phyloP scores from a whole-genome alignment of 2,797 vertebrate species.

The Vultur gryphus region DNA sequence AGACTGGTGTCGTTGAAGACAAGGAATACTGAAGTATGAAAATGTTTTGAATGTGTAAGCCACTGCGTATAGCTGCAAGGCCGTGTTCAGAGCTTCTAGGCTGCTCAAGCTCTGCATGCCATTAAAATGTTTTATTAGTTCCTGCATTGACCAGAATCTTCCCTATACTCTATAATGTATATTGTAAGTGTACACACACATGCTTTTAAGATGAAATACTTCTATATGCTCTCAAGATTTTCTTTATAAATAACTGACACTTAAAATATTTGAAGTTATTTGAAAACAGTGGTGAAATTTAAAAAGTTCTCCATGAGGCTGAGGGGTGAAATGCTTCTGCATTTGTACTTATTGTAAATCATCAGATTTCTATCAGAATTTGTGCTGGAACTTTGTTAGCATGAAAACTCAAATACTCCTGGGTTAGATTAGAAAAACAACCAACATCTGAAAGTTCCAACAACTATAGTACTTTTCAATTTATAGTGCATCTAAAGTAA shows the following conservation, averaged over 20 bases:
- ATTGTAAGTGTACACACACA: not conserved
- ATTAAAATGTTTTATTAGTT: not conserved
- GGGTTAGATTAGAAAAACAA: not conserved
- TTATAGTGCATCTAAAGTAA: not conserved
- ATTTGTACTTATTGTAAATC: not conserved
- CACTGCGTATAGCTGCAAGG: not conserved
- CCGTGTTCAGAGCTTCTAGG: not conserved
- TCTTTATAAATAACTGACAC: not conserved
- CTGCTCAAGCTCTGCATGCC: not conserved
- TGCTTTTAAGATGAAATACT: not conserved
- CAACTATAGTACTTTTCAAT: not conserved
- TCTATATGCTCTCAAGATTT: not conserved
- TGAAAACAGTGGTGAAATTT: not conserved
- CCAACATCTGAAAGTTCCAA: not conserved
- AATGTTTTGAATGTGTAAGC: not conserved
- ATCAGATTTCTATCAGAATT: not conserved
- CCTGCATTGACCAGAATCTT: not conserved
- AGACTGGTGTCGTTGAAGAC: not conserved
- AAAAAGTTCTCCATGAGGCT: not conserved
- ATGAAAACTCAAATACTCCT: not conserved
- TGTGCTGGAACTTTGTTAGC: not conserved
- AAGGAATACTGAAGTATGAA: not conserved
- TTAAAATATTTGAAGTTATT: not conserved
- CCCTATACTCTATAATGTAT: fast-evolving
- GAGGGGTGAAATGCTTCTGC: not conserved